These are phyloP conservation scores for Amiota minor DNA, from an alignment of 2,888 invertebrate genomes.

Conservation along the genomic window DNA sequence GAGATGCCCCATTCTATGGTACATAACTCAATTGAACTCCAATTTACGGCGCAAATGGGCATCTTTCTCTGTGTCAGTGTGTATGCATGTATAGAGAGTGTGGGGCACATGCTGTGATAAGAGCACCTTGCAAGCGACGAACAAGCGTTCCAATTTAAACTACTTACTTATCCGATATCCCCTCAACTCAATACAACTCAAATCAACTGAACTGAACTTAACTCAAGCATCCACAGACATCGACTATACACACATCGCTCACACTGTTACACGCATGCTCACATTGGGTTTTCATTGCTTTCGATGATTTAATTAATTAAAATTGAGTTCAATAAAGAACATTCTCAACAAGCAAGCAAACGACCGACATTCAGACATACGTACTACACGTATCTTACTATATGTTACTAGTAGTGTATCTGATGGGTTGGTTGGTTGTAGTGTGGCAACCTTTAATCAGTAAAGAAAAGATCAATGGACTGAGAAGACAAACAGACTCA, in stretches of 20 bases:
- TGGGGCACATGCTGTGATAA: constrained; percentile 37
- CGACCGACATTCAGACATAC: constrained; percentile 38
- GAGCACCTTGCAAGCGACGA: constrained; percentile 25
- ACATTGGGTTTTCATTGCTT: constrained; percentile 45
- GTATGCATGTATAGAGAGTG: constrained; percentile 19
- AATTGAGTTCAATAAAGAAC: constrained; percentile 66
- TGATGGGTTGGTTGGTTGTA: constrained; percentile 36
- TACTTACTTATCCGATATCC: neutral
- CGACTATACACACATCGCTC: neutral
- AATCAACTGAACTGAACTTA: too few species aligned
- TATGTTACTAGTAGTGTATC: neutral
- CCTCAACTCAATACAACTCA: neutral
- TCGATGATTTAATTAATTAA: constrained; percentile 69
- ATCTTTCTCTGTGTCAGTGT: constrained; percentile 17
- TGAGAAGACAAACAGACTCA: neutral
- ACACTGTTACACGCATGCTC: constrained; percentile 17
- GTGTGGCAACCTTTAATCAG: constrained; percentile 22
- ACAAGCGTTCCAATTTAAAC: constrained; percentile 16
- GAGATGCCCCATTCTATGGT: constrained; percentile 55
- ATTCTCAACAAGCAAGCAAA: constrained; percentile 36
- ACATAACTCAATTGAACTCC: constrained; percentile 69
- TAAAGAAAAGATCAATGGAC: too few species aligned
- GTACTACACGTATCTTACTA: neutral
- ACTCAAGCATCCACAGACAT: neutral
- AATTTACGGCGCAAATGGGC: constrained; percentile 56